Evolutionary conservation across 2,113 vertebrate genomes (phyloP), one percentile per base, ranked within the genome.

Genomic region (Epinephelus moara): DNA sequence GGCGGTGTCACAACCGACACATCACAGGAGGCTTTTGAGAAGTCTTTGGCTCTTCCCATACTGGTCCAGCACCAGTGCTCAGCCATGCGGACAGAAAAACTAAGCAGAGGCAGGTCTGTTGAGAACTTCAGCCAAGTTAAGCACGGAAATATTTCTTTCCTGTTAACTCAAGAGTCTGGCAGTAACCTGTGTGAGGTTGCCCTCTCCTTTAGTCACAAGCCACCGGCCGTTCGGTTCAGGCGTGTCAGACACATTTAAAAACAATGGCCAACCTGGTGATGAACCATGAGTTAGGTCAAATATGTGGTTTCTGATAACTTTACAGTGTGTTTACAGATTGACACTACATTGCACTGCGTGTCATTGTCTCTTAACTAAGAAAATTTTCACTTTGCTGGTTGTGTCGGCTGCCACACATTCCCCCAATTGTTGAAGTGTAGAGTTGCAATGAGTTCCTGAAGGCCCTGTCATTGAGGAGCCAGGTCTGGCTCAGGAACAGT

Each of bases 121-220:
- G 67, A 81, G 83, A 68, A 67, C 13, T 19, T 81, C 64, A 47
- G 92, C 94, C 94, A 93, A 94, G 90, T 90, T 80, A 94, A 95
- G 92, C 93, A 92, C 80, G 82, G 93, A 94, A 95, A 94, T 93
- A 84, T 91, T 93, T 93, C 86, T 95, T 93, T 94, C 93, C 92
- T 94, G 94, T 94, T 93, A 93, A 94, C 90, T 94, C 88, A 85
- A 91, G 89, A 91, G 78, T 88, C 91, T 92, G 92, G 90, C 90
- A 92, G 88, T 89, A 85, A 87, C 84, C 86, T 92, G 82, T 61
- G 82, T 87, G 79, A 93, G 85, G 90, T 94, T 84, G 89, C 82
- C 87, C 77, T 75, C 70, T 85, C 75, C 75, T 72, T 88, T 70
- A 78, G 86, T 81, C 45, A n/a, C 57, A 25, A 89, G 74, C 80